Evolutionary conservation across 1,140 invertebrate species (phyloP).

Genomic region (Elysia chlorotica): DNA sequence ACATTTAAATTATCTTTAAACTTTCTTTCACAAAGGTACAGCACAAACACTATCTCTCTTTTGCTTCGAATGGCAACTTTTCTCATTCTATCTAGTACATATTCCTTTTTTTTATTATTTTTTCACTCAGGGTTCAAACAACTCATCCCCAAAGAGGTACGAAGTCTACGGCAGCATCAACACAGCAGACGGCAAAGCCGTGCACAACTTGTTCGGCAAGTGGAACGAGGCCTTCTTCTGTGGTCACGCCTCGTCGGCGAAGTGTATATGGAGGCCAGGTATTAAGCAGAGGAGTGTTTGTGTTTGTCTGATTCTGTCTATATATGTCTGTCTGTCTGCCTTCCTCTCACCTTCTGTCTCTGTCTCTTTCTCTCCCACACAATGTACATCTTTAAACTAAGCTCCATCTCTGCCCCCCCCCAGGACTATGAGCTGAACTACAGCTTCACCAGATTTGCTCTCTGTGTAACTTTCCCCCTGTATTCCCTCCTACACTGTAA

Average conservation of each 20-base stretch:
- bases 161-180: slow-evolving; percentile 76
- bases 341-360: not conserved
- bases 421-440: slow-evolving; percentile 82
- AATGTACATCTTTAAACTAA: too few relatives aligned
- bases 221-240: slow-evolving; percentile 84
- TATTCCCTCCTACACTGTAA: too few relatives aligned
- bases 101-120: not conserved
- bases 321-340: not conserved
- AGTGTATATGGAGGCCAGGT: slow-evolving; percentile 80
- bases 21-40: slow-evolving; percentile 80
- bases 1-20: slow-evolving; percentile 78
- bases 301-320: not conserved
- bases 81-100: not conserved
- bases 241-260: slow-evolving; percentile 70
- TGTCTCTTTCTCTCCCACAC: too few relatives aligned
- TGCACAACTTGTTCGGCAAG: slow-evolving; percentile 75
- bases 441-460: too few relatives aligned
- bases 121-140: slow-evolving; percentile 66
- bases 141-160: slow-evolving; percentile 79
- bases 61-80: not conserved
- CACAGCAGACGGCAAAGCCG: slow-evolving; percentile 67
- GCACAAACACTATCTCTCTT: slow-evolving; percentile 16
- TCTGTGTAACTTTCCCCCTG: too few relatives aligned
- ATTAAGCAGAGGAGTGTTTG: slow-evolving; percentile 18
- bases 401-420: slow-evolving; percentile 79